Conservation (phyloP, 1,140 invertebrate genomes). For the Globodera ellingtonae region DNA sequence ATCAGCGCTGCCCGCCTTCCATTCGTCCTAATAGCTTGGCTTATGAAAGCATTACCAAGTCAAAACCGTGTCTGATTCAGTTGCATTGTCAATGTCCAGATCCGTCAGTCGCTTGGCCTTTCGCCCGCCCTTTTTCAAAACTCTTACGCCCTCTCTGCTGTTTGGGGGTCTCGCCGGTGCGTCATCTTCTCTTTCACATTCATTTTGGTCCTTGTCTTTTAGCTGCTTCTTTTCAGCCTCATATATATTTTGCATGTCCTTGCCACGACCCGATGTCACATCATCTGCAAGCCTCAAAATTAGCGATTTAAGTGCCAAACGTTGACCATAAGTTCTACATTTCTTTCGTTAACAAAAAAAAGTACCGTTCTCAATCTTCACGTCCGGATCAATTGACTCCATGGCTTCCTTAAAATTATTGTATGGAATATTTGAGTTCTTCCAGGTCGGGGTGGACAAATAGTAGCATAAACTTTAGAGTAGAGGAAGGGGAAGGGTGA, state of each 20-base stretch:
- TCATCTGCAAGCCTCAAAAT: background rate
- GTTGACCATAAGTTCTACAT: too few relatives aligned
- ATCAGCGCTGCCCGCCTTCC: constrained; percentile 30
- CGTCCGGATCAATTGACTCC: constrained; percentile 45
- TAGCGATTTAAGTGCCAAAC: too few relatives aligned
- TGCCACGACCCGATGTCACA: constrained; percentile 35
- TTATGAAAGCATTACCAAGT: too few relatives aligned
- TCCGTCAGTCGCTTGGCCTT: constrained; percentile 48
- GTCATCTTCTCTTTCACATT: background rate
- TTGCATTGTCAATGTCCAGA: constrained; percentile 46
- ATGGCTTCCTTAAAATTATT: constrained; percentile 41
- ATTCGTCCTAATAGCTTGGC: constrained; percentile 8
- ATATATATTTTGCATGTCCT: constrained; percentile 50
- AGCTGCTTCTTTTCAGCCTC: constrained; percentile 43
- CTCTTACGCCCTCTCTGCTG: background rate
- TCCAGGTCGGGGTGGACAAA: too few relatives aligned
- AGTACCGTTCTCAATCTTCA: constrained; percentile 23
- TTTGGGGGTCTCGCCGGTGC: constrained; percentile 21
- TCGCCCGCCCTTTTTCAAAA: constrained; percentile 31
- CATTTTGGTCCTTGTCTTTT: constrained; percentile 22
- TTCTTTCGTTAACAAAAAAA: background rate
- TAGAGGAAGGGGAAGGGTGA: too few relatives aligned
- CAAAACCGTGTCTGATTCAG: constrained; percentile 44
- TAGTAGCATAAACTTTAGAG: too few relatives aligned
- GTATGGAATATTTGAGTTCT: background rate